Evolutionary conservation across 2,797 vertebrate genomes (phyloP), one percentile per base, ranked within the genome.

Genomic region (Gallinago nigripennis): DNA sequence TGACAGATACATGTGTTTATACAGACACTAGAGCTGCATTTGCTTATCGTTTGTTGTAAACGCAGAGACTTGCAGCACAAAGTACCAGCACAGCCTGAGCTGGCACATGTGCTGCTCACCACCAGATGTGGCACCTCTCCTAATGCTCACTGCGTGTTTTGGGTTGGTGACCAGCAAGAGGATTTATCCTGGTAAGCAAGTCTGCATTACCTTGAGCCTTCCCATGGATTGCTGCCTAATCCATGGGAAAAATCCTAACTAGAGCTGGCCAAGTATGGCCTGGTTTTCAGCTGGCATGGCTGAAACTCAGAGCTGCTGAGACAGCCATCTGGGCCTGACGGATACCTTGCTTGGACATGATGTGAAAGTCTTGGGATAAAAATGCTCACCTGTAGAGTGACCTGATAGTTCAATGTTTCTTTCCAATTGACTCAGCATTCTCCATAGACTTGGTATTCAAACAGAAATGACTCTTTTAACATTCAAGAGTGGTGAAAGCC

Each of bases 1-100:
- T 84, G 89, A 92, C 95, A 90, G 91, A 83, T 86, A 81, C 39
- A 46, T 39, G 61, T 94, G 77, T 92, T 96, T 86, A 63, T 31
- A 73, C 65, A 91, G 65, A 45, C 51, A 58, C 73, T 39, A 24
- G 71, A 82, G 79, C 78, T 94, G 70, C 69, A 37, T 77, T 97
- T 94, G 56, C 76, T 91, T 84, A n/a, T 88, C 46, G 3, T 88
- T 89, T 96, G 82, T 80, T 82, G 73, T 25, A 45, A 88, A 79
- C 6, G 61, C 21, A 20, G 89, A 91, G 75, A 56, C 54, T 79
- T 37, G 20, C 43, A 63, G 85, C 87, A 79, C 72, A 27, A 54
- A 71, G 48, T 37, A 75, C 33, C 37, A 7, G 66, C 35, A 54
- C 45, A 75, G 50, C 21, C 6, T 28, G 66, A 81, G 54, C 43